Conservation (phyloP, 1,140 invertebrate genomes). For the Nasonia longicornis region DNA sequence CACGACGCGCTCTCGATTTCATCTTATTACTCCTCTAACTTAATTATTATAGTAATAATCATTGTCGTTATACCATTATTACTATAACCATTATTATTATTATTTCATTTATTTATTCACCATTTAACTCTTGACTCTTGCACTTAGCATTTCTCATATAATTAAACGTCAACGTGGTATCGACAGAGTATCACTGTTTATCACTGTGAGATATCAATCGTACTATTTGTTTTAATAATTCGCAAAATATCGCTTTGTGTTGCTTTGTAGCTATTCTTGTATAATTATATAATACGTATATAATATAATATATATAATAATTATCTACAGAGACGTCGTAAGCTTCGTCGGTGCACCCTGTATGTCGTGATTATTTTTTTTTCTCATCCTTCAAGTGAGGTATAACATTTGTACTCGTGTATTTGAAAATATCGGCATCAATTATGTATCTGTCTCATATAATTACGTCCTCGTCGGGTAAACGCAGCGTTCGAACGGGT, state of each 20-base stretch:
- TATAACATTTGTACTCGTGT: conserved; percentile 68
- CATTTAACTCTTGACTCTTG: conserved; percentile 43
- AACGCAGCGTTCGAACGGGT: conserved; percentile 1
- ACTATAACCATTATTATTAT: conserved; percentile 36
- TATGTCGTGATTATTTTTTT: conserved; percentile 57
- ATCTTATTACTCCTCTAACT: conserved; percentile 34
- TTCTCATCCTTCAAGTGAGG: conserved; percentile 56
- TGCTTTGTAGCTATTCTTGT: conserved; percentile 29
- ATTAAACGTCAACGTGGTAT: conserved; percentile 38
- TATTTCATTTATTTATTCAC: conserved; percentile 32
- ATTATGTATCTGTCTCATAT: conserved; percentile 26
- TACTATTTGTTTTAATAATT: conserved; percentile 43
- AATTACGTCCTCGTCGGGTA: not conserved
- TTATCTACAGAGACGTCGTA: conserved; percentile 56
- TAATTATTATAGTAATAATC: conserved; percentile 41
- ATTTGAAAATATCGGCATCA: conserved; percentile 52
- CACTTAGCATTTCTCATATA: conserved; percentile 37
- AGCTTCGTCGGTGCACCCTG: conserved; percentile 64
- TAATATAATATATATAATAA: conserved; percentile 39
- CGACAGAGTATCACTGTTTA: conserved; percentile 49
- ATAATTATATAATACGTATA: conserved; percentile 48
- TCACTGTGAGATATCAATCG: conserved; percentile 48
- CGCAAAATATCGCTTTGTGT: conserved; percentile 46
- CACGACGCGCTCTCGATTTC: conserved; percentile 42
- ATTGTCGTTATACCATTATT: conserved; percentile 32